Conservation (phyloP, 2,797 vertebrate genomes). For the Etheostoma nigrum region DNA sequence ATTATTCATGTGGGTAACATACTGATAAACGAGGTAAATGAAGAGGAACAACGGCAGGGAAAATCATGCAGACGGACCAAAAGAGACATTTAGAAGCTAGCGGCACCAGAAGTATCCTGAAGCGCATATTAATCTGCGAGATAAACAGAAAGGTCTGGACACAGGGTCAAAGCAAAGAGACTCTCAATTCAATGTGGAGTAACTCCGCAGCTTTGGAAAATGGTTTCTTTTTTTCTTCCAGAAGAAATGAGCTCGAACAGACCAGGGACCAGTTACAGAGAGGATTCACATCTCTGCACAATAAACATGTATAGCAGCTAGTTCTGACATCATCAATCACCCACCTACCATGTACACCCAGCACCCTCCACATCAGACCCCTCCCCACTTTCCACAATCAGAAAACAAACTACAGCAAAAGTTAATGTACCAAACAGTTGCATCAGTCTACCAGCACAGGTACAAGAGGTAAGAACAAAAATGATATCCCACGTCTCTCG, state of each 20-base stretch:
- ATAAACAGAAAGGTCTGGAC: conserved; percentile 62
- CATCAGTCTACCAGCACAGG: conserved; percentile 31
- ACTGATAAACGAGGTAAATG: conserved; percentile 82
- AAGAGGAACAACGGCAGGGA: conserved; percentile 75
- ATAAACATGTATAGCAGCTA: conserved; percentile 16
- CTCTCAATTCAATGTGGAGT: conserved; percentile 38
- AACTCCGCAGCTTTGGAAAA: conserved; percentile 10
- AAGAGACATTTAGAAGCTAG: conserved; percentile 70
- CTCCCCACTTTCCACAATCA: not conserved
- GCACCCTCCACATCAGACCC: conserved; percentile 11
- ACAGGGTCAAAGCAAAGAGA: conserved; percentile 62
- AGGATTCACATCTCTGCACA: conserved; percentile 30
- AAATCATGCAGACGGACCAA: conserved; percentile 60
- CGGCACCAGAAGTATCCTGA: conserved; percentile 50
- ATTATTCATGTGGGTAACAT: conserved; percentile 82
- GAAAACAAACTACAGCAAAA: conserved; percentile 19
- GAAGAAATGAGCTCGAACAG: not conserved
- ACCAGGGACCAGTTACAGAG: not conserved
- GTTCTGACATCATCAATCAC: conserved; percentile 46
- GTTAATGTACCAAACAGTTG: conserved; percentile 22
- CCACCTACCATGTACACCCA: conserved; percentile 26
- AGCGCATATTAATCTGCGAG: conserved; percentile 65
- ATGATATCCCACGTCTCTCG: conserved; percentile 49
- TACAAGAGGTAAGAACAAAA: conserved; percentile 39
- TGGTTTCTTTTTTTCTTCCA: not conserved